Conservation (phyloP, 2,113 vertebrate genomes). For the Paradisaea rubra region DNA sequence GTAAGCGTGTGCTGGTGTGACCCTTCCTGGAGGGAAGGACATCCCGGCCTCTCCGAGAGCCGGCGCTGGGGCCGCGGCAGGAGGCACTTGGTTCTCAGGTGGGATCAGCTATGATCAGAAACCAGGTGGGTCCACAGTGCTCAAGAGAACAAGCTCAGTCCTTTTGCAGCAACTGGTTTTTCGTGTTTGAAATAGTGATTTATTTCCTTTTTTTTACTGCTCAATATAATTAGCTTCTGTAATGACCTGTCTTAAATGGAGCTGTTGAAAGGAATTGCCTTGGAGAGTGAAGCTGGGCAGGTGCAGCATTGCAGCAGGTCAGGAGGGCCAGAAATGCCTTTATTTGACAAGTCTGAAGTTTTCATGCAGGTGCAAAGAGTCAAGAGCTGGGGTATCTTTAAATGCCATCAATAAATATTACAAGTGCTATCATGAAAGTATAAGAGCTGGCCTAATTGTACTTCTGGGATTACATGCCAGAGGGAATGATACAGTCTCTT, state of each 20-base stretch:
- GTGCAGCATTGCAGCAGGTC: neutral
- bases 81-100: neutral
- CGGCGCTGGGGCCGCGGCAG: fast-evolving
- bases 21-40: neutral
- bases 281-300: neutral
- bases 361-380: neutral
- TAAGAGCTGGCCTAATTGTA: neutral
- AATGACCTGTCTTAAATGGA: neutral
- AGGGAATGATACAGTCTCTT: neutral
- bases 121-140: neutral
- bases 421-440: neutral
- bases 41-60: neutral
- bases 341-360: neutral
- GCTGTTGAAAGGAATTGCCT: neutral
- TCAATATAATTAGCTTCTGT: neutral
- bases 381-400: neutral
- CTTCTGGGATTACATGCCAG: neutral
- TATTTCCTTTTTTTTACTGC: neutral
- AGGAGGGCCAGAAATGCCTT: neutral
- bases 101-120: neutral
- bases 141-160: neutral
- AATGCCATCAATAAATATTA: neutral
- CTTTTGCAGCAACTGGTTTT: neutral
- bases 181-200: neutral
- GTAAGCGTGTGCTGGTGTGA: neutral